phyloP scores from a whole-genome alignment of 2,113 vertebrate genomes.

The Ibidorhyncha struthersii region DNA sequence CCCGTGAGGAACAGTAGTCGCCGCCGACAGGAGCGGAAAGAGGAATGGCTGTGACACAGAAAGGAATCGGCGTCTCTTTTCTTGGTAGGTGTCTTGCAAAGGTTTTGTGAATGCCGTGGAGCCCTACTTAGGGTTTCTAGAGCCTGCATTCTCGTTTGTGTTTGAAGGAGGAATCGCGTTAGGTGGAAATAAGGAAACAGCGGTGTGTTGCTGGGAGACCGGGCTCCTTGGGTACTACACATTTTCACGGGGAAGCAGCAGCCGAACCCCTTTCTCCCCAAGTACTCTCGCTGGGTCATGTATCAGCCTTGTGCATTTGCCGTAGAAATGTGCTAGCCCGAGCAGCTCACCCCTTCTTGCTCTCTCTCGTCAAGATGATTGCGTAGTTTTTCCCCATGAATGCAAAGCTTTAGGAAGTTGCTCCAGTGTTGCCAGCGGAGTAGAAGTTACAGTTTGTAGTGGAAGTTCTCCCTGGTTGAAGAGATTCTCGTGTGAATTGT shows the following conservation, averaged over 20 bases:
- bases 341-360: not conserved
- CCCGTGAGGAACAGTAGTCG: not conserved
- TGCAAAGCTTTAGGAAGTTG: not conserved
- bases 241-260: not conserved
- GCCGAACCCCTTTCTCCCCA: not conserved
- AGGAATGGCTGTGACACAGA: not conserved
- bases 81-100: not conserved
- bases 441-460: not conserved
- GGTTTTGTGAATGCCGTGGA: not conserved
- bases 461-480: not conserved
- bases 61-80: fast-evolving
- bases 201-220: slow-evolving; percentile 16
- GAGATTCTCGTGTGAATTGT: not conserved
- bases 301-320: not conserved
- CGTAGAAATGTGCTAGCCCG: not conserved
- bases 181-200: not conserved
- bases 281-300: fast-evolving
- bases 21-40: not conserved
- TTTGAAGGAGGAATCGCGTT: not conserved
- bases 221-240: not conserved
- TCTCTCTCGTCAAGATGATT: not conserved
- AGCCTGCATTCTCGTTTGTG: not conserved
- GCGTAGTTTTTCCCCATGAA: not conserved
- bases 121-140: not conserved
- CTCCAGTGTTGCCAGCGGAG: not conserved